These are phyloP conservation scores for Brachionus rotundiformis DNA, from an alignment of 1,140 invertebrate species.

Conservation along the genomic window DNA sequence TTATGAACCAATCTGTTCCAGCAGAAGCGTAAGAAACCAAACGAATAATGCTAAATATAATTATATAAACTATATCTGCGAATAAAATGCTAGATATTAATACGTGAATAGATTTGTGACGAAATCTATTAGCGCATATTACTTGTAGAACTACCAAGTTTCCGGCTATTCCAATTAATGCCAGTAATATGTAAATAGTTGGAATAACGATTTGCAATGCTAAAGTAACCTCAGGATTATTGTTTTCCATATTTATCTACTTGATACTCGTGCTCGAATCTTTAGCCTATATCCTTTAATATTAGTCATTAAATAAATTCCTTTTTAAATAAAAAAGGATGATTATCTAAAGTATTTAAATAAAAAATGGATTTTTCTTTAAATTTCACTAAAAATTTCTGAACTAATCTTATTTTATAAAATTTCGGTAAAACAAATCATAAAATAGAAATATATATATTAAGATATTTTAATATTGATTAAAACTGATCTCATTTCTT, in stretches of 20 bases:
- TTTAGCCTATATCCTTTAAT: too few relatives aligned
- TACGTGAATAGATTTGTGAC: slow-evolving; percentile 51
- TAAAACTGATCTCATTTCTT: too few relatives aligned
- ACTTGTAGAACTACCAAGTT: slow-evolving; percentile 43
- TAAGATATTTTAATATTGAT: too few relatives aligned
- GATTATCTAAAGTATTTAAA: neutral
- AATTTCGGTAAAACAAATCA: too few relatives aligned
- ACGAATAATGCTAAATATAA: slow-evolving; percentile 41
- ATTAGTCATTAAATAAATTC: slow-evolving; percentile 23
- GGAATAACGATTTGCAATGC: slow-evolving; percentile 35
- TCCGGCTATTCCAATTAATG: slow-evolving; percentile 5
- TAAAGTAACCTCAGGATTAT: neutral
- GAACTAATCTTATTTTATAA: too few relatives aligned
- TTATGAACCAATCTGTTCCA: slow-evolving; percentile 7
- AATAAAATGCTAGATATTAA: slow-evolving; percentile 1
- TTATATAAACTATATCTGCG: slow-evolving; percentile 7
- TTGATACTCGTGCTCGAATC: neutral
- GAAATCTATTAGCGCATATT: slow-evolving; percentile 51
- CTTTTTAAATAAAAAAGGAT: neutral
- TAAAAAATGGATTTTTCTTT: too few relatives aligned
- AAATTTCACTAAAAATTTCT: too few relatives aligned
- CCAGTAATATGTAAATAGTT: neutral
- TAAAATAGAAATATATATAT: too few relatives aligned
- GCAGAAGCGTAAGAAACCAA: slow-evolving; percentile 27
- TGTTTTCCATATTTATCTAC: neutral